Evolutionary conservation across 2,888 invertebrate species (phyloP).

Genomic region (Subacronicta megacephala): DNA sequence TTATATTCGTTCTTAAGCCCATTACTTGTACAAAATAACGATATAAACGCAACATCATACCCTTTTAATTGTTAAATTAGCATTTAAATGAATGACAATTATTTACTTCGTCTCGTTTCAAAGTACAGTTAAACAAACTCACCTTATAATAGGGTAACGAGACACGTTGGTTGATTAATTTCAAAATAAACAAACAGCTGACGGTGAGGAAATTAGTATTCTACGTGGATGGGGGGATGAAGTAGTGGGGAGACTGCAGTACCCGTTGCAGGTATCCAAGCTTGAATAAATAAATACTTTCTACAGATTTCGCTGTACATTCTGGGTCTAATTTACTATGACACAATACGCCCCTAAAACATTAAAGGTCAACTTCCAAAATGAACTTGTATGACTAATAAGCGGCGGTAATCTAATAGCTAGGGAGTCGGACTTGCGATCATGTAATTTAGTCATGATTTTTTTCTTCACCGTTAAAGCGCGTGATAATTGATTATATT

Average conservation of each 20-base stretch:
- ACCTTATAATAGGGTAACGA: conserved; percentile 3
- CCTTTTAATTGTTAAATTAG: conserved; percentile 3
- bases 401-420: no score
- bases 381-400: no score
- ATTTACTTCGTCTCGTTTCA: neutral
- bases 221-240: conserved; percentile 10
- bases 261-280: conserved; percentile 30
- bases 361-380: no score
- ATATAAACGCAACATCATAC: neutral
- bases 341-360: no score
- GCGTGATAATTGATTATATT: no score
- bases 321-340: no score
- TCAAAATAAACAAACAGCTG: conserved; percentile 43
- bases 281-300: conserved; percentile 54
- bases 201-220: conserved; percentile 45
- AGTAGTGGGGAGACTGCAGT: conserved; percentile 19
- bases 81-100: neutral
- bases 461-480: no score
- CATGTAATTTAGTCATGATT: no score
- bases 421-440: no score
- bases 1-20: neutral
- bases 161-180: conserved; percentile 25
- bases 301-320: conserved; percentile 19
- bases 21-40: conserved; percentile 1
- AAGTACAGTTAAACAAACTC: neutral